phyloP scores from a whole-genome alignment of 2,113 vertebrate species.

The Hippocampus comes region DNA sequence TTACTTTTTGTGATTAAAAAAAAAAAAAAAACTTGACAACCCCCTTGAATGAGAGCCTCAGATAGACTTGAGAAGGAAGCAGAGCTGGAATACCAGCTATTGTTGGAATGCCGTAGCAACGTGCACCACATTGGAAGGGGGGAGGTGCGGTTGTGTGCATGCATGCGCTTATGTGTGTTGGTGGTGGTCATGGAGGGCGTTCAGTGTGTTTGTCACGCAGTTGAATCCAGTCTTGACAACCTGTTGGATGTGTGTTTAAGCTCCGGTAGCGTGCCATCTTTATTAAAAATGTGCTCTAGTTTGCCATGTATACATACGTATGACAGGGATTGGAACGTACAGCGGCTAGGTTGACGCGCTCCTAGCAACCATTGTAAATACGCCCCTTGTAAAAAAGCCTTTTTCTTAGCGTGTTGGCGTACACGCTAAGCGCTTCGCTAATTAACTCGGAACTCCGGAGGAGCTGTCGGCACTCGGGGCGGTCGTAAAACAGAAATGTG shows the following conservation, averaged over 20 bases:
- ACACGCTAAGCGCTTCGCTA: neutral
- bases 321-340: neutral
- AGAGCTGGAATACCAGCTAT: conserved; percentile 67
- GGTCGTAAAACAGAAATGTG: neutral
- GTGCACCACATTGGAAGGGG: conserved; percentile 28
- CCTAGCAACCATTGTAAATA: neutral
- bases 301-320: neutral
- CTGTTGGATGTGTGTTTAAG: conserved; percentile 27
- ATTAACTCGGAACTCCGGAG: neutral
- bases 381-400: neutral
- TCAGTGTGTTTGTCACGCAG: conserved; percentile 54
- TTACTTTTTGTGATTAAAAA: neutral
- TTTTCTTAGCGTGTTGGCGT: neutral
- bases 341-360: neutral
- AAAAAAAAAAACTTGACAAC: conserved; percentile 18
- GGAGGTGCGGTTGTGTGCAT: conserved; percentile 18
- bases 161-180: neutral
- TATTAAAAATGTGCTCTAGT: neutral
- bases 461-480: neutral
- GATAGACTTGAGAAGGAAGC: conserved; percentile 22
- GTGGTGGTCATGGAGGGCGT: conserved; percentile 20
- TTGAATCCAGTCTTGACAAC: conserved; percentile 35
- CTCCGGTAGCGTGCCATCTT: neutral
- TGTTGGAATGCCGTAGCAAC: conserved; percentile 67
- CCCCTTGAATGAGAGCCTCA: conserved; percentile 26